phyloP scores from a whole-genome alignment of 2,113 vertebrate species.

The Perca fluviatilis region DNA sequence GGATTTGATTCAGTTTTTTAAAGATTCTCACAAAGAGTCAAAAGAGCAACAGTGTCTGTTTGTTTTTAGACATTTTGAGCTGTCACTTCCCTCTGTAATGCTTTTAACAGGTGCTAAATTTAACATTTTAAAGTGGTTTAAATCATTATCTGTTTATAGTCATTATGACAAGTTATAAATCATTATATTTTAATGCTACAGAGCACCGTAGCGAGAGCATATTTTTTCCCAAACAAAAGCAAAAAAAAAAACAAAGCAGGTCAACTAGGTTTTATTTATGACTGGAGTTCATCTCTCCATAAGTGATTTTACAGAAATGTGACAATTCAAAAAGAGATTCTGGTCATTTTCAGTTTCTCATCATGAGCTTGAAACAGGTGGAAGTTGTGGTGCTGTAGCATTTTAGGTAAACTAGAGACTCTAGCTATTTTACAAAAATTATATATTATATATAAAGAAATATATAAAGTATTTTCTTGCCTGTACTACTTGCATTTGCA shows the following conservation, averaged over 20 bases:
- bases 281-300: background rate
- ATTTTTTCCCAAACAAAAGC: background rate
- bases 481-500: conserved; percentile 60
- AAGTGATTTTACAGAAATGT: conserved; percentile 13
- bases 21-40: background rate
- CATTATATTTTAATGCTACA: background rate
- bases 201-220: background rate
- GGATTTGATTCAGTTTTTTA: background rate
- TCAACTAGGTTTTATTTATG: background rate
- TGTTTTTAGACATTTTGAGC: background rate
- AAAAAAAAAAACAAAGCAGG: background rate
- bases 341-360: conserved; percentile 27
- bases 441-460: conserved; percentile 35
- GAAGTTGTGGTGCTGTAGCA: conserved; percentile 63
- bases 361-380: conserved; percentile 61
- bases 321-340: conserved; percentile 37
- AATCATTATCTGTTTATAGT: background rate
- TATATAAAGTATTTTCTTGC: conserved; percentile 40
- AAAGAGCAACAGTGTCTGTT: background rate
- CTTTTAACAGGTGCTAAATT: conserved; percentile 32
- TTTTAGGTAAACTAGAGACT: conserved; percentile 52
- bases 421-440: conserved; percentile 45
- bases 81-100: background rate
- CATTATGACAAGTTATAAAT: conserved; percentile 2
- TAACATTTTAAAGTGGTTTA: conserved; percentile 17